A percentile compares a stretch with the other conserved stretches of the same genome.
These are phyloP conservation scores for Bilobella aurantiaca DNA, from an alignment of 1,140 invertebrate species.

Conservation along the genomic window DNA sequence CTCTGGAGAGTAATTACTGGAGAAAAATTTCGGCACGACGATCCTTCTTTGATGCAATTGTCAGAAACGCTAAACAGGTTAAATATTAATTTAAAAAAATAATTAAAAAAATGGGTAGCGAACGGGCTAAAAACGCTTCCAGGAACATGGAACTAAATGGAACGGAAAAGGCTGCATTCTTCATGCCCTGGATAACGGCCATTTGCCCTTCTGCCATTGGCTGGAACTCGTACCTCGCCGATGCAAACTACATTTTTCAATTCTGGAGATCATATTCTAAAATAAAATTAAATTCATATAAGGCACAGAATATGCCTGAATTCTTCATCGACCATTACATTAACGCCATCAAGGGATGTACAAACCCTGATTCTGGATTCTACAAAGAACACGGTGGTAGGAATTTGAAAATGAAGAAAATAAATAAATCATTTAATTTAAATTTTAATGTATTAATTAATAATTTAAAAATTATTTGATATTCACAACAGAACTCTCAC, in stretches of 20 bases:
- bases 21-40: conserved; percentile 12
- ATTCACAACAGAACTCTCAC: conserved; percentile 14
- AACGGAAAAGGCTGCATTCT: conserved; percentile 17
- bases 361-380: conserved; percentile 17
- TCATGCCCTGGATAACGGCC: conserved; percentile 26
- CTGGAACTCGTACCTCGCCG: conserved; percentile 21
- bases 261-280: conserved; percentile 23
- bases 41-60: conserved; percentile 11
- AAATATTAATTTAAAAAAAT: neutral
- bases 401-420: too few species aligned
- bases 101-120: neutral
- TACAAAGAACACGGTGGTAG: conserved; percentile 22
- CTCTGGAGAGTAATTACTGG: conserved; percentile 26
- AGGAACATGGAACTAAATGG: conserved; percentile 30
- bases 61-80: conserved; percentile 17
- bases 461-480: conserved; percentile 34
- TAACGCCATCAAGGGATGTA: conserved; percentile 10
- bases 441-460: too few species aligned
- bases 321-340: conserved; percentile 23
- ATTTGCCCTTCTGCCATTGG: conserved; percentile 16
- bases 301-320: neutral
- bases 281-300: neutral
- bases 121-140: neutral
- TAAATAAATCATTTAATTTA: neutral
- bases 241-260: conserved; percentile 26